Evolutionary conservation across 2,113 vertebrate species (phyloP), one percentile per base, ranked within the genome.

Genomic region (Hippocampus barbouri): DNA sequence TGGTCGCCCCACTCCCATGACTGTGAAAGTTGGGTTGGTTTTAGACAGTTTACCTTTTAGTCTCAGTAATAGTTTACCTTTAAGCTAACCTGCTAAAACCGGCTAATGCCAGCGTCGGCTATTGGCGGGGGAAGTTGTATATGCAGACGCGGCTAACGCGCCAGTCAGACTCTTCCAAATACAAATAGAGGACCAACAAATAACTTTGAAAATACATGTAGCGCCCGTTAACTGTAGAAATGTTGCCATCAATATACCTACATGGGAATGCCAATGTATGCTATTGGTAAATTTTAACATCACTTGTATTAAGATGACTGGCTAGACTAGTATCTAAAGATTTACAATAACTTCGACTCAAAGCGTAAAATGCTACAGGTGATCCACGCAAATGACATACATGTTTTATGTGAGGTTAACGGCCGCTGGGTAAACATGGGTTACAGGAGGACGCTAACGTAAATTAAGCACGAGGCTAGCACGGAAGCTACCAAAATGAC

Each of bases 391-490:
- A 16, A 16, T 64, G 2, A 2, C 12, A 64, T 15, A 59, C 1
- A 18, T 4, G 59, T 15, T 8, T n/a, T 11, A 23, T n/a, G 3
- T n/a, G 21, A 51, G 11, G 1, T 69, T 12, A 67, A 14, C 1
- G 20, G 70, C 49, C 6, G 15, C 51, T 66, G 16, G n/a, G 5
- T 54, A 27, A 77, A 74, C 59, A 64, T 38, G 20, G 61, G 51
- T 43, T 69, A 27, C n/a, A 23, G 61, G 20, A 2, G 15, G 20
- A 27, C 53, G 66, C 6, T 49, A 63, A 72, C 73, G 68, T 12
- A 57, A 3, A 51, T 45, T 30, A 76, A 82, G 67, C 88, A 87
- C 84, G 88, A 83, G 86, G 86, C 86, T 87, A 87, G 76, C 76
- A 66, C 45, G 57, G 69, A 53, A 66, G 86, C 88, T 85, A 89